Conservation (phyloP, 2,797 vertebrate species). For the Sebastes aleutianus region DNA sequence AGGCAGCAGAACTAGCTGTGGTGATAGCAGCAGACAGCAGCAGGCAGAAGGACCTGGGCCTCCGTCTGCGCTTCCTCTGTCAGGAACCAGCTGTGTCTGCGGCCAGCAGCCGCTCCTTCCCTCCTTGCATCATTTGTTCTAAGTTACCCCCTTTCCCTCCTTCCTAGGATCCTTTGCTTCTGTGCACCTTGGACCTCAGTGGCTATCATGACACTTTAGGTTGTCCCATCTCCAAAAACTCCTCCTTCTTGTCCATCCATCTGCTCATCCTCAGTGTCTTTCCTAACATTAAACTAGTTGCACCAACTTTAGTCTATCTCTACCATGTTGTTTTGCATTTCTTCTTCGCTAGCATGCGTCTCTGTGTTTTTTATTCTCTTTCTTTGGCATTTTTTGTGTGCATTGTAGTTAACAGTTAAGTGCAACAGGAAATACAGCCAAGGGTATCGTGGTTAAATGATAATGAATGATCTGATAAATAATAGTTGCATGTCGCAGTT, state of each 20-base stretch:
- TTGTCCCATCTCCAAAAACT: not conserved
- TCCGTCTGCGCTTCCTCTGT: constrained; percentile 84
- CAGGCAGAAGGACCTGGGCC: constrained; percentile 69
- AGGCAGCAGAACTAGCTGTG: constrained; percentile 73
- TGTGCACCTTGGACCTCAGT: constrained; percentile 33
- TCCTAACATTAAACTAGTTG: not conserved
- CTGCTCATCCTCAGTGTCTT: not conserved
- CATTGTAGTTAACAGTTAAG: not conserved
- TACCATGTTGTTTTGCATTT: not conserved
- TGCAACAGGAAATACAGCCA: not conserved
- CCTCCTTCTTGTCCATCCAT: not conserved
- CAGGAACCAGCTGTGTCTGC: constrained; percentile 93
- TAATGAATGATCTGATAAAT: not conserved
- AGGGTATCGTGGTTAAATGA: not conserved
- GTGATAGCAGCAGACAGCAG: constrained; percentile 79
- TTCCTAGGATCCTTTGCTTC: constrained; percentile 26
- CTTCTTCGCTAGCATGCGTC: not conserved
- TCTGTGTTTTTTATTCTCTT: not conserved
- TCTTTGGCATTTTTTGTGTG: not conserved
- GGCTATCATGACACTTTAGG: not conserved
- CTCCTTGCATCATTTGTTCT: constrained; percentile 21
- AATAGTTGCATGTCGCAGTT: not conserved
- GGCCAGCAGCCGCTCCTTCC: constrained; percentile 60
- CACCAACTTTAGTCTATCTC: not conserved
- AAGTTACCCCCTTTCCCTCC: not conserved